Evolutionary conservation across 2,113 vertebrate genomes (phyloP), one percentile per base, ranked within the genome.

Genomic region (Pycnonotus jocosus): DNA sequence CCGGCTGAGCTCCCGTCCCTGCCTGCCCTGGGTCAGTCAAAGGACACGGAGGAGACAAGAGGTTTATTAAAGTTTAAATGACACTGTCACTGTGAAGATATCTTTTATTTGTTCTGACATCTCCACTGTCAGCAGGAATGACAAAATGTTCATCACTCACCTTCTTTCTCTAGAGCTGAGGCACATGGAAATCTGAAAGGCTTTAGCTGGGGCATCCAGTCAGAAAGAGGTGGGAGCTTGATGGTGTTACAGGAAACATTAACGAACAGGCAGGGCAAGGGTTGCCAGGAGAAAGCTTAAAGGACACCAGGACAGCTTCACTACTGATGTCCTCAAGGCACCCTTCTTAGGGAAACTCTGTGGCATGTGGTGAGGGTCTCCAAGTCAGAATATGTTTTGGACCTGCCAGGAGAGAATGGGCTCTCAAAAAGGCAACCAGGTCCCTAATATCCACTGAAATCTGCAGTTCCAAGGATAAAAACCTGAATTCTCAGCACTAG

Each of bases 41-140:
- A 92, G 65, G 65, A 25, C 65, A 95, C 5, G 4, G 25, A 31
- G 6, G 33, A 77, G 78, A 56, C 40, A 76, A 69, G 53, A 60
- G 45, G 44, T 95, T 92, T 89, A 80, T 94, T 96, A 95, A 96
- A 90, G 30, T 91, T 97, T 92, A 94, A 96, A 81, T 6, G 6
- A 69, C 44, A 37, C 0, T 0, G 17, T 12, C 58, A 23, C 81
- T 56, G 30, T 38, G 54, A 69, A 84, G 70, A 15, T 38, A 72
- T 72, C 53, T 92, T 86, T 92, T 45, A 86, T 91, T 92, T 87
- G 45, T 78, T 84, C 89, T 93, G 91, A 82, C 73, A 82, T 79
- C 65, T 92, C 70, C 28, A 8, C 44, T 86, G 61, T 74, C 91
- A 89, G 73, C 31, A 61, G 54, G 53, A 89, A 38, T 80, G 73